Evolutionary conservation across 2,797 vertebrate species (phyloP).

Genomic region (Megaceryle alcyon): DNA sequence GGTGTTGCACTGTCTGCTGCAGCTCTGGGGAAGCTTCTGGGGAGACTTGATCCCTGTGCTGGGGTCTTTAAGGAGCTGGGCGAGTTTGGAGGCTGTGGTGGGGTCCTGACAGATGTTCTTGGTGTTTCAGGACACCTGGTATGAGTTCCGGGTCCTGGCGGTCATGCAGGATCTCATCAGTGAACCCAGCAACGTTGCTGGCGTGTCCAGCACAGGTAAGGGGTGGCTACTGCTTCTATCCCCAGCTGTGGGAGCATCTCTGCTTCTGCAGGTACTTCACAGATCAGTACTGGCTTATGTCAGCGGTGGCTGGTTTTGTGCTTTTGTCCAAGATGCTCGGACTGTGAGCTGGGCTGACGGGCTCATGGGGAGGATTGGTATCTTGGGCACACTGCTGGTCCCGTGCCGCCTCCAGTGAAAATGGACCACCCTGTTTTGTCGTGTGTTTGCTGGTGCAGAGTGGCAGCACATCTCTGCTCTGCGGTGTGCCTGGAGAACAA

Average conservation of each 20-base stretch:
- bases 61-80: background rate
- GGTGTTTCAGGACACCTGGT: slow-evolving; percentile 92
- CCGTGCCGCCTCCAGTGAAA: background rate
- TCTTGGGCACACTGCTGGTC: background rate
- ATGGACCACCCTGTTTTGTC: background rate
- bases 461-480: background rate
- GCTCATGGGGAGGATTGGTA: accelerated
- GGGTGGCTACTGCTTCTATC: background rate
- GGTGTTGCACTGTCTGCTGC: background rate
- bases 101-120: background rate
- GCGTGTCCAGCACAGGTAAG: slow-evolving; percentile 97
- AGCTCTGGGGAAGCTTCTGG: background rate
- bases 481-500: background rate
- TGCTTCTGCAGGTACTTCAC: background rate
- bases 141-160: slow-evolving; percentile 96
- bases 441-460: background rate
- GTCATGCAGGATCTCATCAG: slow-evolving; percentile 99
- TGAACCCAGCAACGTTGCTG: slow-evolving; percentile 98
- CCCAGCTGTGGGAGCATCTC: background rate
- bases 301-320: background rate
- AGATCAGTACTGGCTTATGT: background rate
- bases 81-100: background rate
- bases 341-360: background rate
- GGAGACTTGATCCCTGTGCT: accelerated
- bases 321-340: background rate